Conservation (phyloP, 2,797 vertebrate species). For the Lemur catta region DNA sequence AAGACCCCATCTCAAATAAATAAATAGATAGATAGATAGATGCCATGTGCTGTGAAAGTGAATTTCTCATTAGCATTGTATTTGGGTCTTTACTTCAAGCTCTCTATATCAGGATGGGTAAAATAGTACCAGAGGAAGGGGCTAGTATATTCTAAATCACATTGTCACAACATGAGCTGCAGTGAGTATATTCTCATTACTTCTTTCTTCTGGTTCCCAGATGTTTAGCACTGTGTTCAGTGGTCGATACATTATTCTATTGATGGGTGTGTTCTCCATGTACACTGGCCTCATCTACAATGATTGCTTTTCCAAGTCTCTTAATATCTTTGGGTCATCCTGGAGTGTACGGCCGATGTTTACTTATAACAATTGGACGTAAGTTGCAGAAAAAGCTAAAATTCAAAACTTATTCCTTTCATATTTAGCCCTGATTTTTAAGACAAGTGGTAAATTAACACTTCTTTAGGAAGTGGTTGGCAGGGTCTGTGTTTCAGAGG, state of each 20-base stretch:
- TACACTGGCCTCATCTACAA: conserved; percentile 99
- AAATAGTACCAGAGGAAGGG: not conserved
- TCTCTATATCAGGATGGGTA: not conserved
- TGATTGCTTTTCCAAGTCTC: conserved; percentile 98
- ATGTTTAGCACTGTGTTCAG: conserved; percentile 97
- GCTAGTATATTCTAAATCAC: not conserved
- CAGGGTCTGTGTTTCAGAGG: not conserved
- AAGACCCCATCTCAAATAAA: not conserved
- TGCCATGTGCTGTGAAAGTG: not conserved
- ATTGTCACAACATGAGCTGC: not conserved
- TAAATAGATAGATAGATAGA: not conserved
- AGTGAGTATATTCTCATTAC: not conserved
- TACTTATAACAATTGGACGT: conserved; percentile 93
- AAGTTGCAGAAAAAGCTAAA: conserved; percentile 81
- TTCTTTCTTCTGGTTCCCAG: conserved; percentile 80
- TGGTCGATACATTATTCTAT: conserved; percentile 96
- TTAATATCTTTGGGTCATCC: conserved; percentile 95
- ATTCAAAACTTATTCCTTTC: not conserved
- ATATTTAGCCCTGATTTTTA: not conserved
- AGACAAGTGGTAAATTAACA: not conserved
- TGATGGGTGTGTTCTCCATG: conserved; percentile 97
- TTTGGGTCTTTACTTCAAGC: not conserved
- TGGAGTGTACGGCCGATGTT: conserved; percentile 98
- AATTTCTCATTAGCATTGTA: not conserved
- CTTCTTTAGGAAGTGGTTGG: not conserved